phyloP scores from a whole-genome alignment of 2,888 invertebrate species.

The Lagria hirta region DNA sequence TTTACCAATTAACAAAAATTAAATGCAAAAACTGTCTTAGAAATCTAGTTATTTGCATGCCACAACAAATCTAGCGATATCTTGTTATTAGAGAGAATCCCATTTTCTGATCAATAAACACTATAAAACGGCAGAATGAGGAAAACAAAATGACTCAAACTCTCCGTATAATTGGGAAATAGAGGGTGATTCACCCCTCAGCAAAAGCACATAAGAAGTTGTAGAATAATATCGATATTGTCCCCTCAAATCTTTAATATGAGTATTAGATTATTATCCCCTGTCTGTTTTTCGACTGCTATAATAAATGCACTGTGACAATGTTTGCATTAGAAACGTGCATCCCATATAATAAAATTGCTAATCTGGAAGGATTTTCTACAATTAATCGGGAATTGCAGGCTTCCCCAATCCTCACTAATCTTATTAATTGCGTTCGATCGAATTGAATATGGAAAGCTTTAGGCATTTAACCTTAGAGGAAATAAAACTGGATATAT shows the following conservation, averaged over 20 bases:
- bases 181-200: conserved; percentile 39
- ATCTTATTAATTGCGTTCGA: conserved; percentile 15
- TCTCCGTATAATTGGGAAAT: conserved; percentile 32
- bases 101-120: conserved; percentile 20
- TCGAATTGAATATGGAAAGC: conserved; percentile 4
- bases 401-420: conserved; percentile 10
- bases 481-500: too few species aligned
- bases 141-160: conserved; percentile 39
- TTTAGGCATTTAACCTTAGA: too few species aligned
- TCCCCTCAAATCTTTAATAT: conserved; percentile 23
- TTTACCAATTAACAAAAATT: too few species aligned
- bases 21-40: too few species aligned
- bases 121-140: conserved; percentile 20
- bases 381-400: conserved; percentile 11
- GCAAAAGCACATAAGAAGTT: too few species aligned
- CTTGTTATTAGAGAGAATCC: too few species aligned
- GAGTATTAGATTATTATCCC: conserved; percentile 38
- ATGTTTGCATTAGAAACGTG: conserved; percentile 27
- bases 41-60: too few species aligned
- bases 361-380: conserved; percentile 23
- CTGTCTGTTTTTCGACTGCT: too few species aligned
- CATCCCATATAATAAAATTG: conserved; percentile 21
- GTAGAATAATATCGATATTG: conserved; percentile 26
- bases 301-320: conserved; percentile 34
- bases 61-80: too few species aligned